Base-by-base conservation (phyloP, 2,113 vertebrate species). In the Macrotus californicus region DNA sequence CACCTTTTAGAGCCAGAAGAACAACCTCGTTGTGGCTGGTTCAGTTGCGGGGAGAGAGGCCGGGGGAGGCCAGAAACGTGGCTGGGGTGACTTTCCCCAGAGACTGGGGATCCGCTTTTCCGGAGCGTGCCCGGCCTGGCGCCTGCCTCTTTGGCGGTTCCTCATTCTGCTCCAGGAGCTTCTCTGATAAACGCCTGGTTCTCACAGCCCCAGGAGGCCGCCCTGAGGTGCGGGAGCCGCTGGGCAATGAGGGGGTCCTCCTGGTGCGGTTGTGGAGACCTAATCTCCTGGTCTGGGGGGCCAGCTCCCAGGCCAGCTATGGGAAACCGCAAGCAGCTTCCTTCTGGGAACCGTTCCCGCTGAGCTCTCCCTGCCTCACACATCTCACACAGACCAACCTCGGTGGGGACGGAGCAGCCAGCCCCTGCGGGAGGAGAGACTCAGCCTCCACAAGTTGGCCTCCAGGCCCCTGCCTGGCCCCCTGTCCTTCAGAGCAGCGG, bases 1-100 rank as follows among this genome's bases (percentile, higher is more conserved):
- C 66, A 75, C 86, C 92, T 73, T 73, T 81, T n/a, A 82, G 54
- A 95, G 76, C 41, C 83, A 76, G 81, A 94, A 87, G 84, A 79
- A 93, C 48, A 36, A 39, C 39, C 48, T 82, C 76, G 21, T 39
- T 92, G 86, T 89, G 90, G 87, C 61, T 82, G 54, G 26, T 22
- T 73, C 43, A 59, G 19, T 7, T n/a, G 7, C 2, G 52, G 73
- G 73, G 31, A 13, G 22, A 36, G 75, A 16, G 29, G 69, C 52
- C 1, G 12, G 15, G 39, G 41, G 39, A 56, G 80, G 61, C n/a
- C 59, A 31, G 83, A 50, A 41, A 31, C 13, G 7, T 0, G 22
- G 52, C 66, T 41, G 39, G 69, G 89, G 43, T 61, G 59, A 29
- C 54, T 50, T 14, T 94, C 73, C 54, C 43, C 9, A 36, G 54